Conservation (phyloP, 2,888 invertebrate species). For the Spialia ferax region DNA sequence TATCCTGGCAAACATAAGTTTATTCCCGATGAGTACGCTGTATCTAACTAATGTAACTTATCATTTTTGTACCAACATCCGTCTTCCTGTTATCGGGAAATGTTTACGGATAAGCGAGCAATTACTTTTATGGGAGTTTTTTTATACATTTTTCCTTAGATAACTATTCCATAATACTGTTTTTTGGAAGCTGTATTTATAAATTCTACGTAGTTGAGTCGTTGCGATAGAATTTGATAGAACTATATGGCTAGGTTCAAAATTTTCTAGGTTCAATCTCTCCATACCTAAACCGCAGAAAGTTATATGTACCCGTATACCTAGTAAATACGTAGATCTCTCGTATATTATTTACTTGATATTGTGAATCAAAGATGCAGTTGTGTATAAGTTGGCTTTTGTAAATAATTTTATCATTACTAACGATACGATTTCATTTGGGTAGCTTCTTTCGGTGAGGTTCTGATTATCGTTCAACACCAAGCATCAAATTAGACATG, state of each 20-base stretch:
- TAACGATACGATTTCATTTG: too few relatives aligned
- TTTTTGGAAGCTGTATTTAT: not conserved
- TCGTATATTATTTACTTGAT: too few relatives aligned
- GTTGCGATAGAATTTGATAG: not conserved
- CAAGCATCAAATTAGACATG: not conserved
- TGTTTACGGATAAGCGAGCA: conserved; percentile 27
- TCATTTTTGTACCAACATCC: conserved; percentile 24
- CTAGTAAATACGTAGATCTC: too few relatives aligned
- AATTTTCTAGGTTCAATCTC: too few relatives aligned
- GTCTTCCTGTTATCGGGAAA: conserved; percentile 27
- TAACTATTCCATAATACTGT: not conserved
- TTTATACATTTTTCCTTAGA: conserved; percentile 14
- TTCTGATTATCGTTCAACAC: too few relatives aligned
- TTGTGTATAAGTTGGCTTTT: too few relatives aligned
- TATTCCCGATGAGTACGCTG: not conserved
- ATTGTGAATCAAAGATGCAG: too few relatives aligned
- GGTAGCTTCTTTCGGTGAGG: too few relatives aligned
- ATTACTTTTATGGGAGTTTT: conserved; percentile 24
- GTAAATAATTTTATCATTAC: too few relatives aligned
- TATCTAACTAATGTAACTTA: conserved; percentile 11
- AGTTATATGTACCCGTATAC: too few relatives aligned
- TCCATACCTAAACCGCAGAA: too few relatives aligned
- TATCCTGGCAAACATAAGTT: not conserved
- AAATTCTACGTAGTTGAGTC: not conserved
- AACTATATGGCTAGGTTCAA: not conserved